A percentile compares a stretch with the other conserved stretches of the same genome.
Evolutionary conservation across 2,797 vertebrate species (phyloP).

Genomic region (Helarctos malayanus): DNA sequence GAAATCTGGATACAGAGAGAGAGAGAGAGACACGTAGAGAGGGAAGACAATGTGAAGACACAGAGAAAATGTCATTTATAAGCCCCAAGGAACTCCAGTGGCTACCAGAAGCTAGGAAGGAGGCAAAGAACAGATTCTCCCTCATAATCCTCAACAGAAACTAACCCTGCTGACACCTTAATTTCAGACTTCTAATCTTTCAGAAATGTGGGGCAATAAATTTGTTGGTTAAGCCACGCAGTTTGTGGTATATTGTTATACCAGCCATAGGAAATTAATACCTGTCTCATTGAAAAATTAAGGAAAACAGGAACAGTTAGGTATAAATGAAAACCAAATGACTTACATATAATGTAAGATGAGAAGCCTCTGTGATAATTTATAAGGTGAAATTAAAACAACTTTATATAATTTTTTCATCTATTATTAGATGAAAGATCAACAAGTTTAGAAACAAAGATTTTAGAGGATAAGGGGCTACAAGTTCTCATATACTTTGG

Average conservation of each 20-base stretch:
- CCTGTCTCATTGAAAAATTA: neutral
- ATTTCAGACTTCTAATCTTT: neutral
- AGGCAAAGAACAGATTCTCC: accelerated
- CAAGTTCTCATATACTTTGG: neutral
- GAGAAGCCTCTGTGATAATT: neutral
- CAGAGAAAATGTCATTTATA: neutral
- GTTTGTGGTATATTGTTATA: neutral
- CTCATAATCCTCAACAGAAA: neutral
- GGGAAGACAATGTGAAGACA: neutral
- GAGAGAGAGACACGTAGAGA: neutral
- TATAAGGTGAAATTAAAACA: neutral
- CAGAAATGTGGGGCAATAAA: neutral
- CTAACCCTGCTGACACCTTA: neutral
- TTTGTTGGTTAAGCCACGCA: neutral
- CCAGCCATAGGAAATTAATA: neutral
- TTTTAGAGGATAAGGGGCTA: neutral
- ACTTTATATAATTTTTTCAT: neutral
- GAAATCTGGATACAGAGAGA: neutral
- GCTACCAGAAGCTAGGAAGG: neutral
- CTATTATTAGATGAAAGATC: neutral
- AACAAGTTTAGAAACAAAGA: neutral
- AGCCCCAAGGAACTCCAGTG: neutral
- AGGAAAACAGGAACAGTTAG: neutral
- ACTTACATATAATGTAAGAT: neutral
- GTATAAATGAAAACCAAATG: neutral